Conservation (phyloP, 2,888 invertebrate species). For the Clunio marinus region DNA sequence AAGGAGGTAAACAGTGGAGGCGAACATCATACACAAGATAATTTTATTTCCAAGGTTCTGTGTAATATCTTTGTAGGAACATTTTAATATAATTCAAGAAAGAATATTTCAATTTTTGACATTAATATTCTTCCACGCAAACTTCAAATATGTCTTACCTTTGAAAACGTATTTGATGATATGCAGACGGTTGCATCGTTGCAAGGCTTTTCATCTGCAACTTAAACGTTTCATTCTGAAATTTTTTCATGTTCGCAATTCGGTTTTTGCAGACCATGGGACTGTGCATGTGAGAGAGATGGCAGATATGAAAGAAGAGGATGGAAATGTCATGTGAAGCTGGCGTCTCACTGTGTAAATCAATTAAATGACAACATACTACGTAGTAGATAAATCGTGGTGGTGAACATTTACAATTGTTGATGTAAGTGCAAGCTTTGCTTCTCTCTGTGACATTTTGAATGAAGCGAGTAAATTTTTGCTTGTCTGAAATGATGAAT, state of each 20-base stretch:
- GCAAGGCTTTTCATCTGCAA: conserved; percentile 50
- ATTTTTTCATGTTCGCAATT: conserved; percentile 35
- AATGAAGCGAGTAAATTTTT: not conserved
- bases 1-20: too few relatives aligned
- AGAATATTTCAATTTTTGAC: too few relatives aligned
- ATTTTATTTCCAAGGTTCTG: too few relatives aligned
- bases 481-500: too few relatives aligned
- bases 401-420: not conserved
- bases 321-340: not conserved
- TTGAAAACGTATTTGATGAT: conserved; percentile 51
- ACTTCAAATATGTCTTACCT: too few relatives aligned
- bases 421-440: not conserved
- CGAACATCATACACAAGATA: too few relatives aligned
- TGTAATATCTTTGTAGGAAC: too few relatives aligned
- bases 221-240: conserved; percentile 49
- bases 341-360: conserved; percentile 6
- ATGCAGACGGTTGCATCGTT: conserved; percentile 50
- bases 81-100: too few relatives aligned
- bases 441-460: not conserved
- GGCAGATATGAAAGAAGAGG: not conserved
- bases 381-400: not conserved
- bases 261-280: conserved; percentile 39
- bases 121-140: too few relatives aligned
- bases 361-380: conserved; percentile 10
- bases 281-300: too few relatives aligned